Conservation (phyloP, 2,113 vertebrate species). For the Peromyscus californicus region DNA sequence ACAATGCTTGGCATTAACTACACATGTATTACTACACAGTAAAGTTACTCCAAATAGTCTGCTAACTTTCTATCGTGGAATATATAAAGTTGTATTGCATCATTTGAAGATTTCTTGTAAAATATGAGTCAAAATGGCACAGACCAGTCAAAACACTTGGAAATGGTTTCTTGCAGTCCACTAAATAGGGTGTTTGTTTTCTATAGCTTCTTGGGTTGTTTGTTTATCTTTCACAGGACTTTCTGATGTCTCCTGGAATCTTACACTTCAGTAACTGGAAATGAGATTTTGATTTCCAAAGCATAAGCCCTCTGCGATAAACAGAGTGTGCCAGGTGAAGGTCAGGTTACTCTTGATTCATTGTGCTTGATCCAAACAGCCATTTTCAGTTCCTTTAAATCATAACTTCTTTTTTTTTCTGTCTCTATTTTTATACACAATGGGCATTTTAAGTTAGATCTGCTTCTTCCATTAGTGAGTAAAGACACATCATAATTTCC, state of each 20-base stretch:
- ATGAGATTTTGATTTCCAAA: constrained; percentile 79
- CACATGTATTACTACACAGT: neutral
- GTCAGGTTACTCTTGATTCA: constrained; percentile 76
- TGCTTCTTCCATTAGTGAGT: constrained; percentile 55
- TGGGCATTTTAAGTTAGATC: neutral
- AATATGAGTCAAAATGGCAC: neutral
- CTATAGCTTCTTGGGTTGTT: constrained; percentile 75
- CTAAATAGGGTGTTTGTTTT: constrained; percentile 78
- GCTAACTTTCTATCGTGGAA: neutral
- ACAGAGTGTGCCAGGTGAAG: constrained; percentile 75
- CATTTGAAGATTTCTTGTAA: constrained; percentile 44
- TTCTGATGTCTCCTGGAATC: constrained; percentile 65
- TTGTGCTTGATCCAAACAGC: neutral
- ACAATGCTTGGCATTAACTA: neutral
- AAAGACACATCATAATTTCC: constrained; percentile 40
- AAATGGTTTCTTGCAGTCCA: constrained; percentile 15
- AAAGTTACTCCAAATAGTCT: neutral
- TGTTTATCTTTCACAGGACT: constrained; percentile 73
- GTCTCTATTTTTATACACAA: constrained; percentile 43
- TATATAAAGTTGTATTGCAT: neutral
- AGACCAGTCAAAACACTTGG: constrained; percentile 55
- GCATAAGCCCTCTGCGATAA: constrained; percentile 28
- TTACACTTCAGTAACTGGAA: constrained; percentile 81
- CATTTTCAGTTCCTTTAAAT: constrained; percentile 48
- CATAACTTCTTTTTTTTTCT: neutral